Conservation (phyloP, 2,113 vertebrate species). For the Notarius quadriscutis region DNA sequence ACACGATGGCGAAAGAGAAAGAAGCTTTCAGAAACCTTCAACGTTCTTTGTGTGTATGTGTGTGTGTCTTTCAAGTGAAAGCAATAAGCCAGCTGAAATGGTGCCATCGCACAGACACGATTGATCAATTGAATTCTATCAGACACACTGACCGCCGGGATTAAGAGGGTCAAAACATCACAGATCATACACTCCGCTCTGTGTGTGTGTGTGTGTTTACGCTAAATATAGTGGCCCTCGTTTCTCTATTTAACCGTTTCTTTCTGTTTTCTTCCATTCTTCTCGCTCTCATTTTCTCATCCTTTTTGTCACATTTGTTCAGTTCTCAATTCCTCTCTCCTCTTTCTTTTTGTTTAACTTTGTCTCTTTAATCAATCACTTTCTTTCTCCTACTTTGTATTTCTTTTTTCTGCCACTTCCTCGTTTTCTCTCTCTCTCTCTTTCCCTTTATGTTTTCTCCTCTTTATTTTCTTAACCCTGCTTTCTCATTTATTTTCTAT, state of each 20-base stretch:
- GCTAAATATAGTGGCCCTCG: too few relatives aligned
- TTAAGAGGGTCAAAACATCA: constrained; percentile 96
- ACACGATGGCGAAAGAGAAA: too few relatives aligned
- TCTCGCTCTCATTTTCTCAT: neutral
- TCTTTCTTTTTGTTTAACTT: neutral
- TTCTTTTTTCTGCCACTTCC: too few relatives aligned
- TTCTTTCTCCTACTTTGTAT: neutral
- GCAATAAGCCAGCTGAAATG: constrained; percentile 99
- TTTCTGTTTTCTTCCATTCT: neutral
- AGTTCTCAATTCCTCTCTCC: too few relatives aligned
- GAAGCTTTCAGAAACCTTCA: too few relatives aligned
- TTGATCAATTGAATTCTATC: constrained; percentile 99
- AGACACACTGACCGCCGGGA: constrained; percentile 95
- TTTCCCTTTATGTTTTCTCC: too few relatives aligned
- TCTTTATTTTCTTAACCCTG: too few relatives aligned
- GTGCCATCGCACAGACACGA: constrained; percentile 99
- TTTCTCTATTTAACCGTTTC: neutral
- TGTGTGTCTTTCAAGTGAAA: constrained; percentile 81
- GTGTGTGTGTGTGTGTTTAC: neutral
- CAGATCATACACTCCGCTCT: constrained; percentile 87
- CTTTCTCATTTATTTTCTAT: too few relatives aligned
- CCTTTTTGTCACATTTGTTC: too few relatives aligned
- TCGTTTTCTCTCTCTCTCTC: too few relatives aligned
- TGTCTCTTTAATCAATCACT: too few relatives aligned
- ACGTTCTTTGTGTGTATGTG: neutral